A percentile compares a stretch with the other conserved stretches of the same genome.
These are phyloP conservation scores for Sphaeridia pumilis DNA, from an alignment of 2,888 invertebrate species.

Conservation along the genomic window DNA sequence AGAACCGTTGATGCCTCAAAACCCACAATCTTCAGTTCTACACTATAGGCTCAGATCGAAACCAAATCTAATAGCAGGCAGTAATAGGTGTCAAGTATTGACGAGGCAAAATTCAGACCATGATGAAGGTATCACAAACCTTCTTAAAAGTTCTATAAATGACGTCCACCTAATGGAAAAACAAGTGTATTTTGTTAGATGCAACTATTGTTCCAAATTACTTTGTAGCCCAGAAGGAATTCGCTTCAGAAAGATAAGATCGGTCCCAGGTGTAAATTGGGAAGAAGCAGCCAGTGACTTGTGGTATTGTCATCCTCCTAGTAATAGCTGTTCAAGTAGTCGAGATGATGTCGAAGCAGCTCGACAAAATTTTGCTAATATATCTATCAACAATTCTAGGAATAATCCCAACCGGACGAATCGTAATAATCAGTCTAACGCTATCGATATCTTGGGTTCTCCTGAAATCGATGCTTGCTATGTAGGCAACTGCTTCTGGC, in stretches of 20 bases:
- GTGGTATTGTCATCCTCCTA: conserved; percentile 53
- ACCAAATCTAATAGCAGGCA: conserved; percentile 41
- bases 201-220: conserved; percentile 40
- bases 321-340: conserved; percentile 26
- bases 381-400: conserved; percentile 10
- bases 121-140: conserved; percentile 5
- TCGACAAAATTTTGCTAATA: background rate
- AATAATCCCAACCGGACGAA: conserved; percentile 14
- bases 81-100: conserved; percentile 33
- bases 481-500: conserved; percentile 48
- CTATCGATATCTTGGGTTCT: conserved; percentile 23
- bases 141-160: conserved; percentile 24
- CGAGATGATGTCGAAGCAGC: background rate
- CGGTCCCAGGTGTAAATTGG: conserved; percentile 49
- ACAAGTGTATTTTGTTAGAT: conserved; percentile 27
- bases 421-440: background rate
- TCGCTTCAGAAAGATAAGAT: conserved; percentile 49
- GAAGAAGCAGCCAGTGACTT: conserved; percentile 46
- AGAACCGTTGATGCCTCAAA: conserved; percentile 12
- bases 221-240: conserved; percentile 36
- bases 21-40: background rate
- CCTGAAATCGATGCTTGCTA: conserved; percentile 45
- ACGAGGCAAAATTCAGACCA: conserved; percentile 5
- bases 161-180: conserved; percentile 21
- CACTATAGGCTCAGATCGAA: conserved; percentile 40